These are phyloP conservation scores for Xenopus tropicalis DNA, from an alignment of 2,113 vertebrate genomes.

Conservation along the genomic window UCB_Xtro_10.0 CM004448.2:21441501-21442000, in stretches of 20 bases:
- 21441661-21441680: not conserved
- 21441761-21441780: slow-evolving; percentile 40
- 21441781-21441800: slow-evolving; percentile 9
- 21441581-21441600: slow-evolving; percentile 16
- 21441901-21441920: slow-evolving; percentile 23
- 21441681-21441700: not conserved
- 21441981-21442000: not conserved
- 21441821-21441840: slow-evolving; percentile 9
- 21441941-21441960: slow-evolving; percentile 11
- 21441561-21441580: slow-evolving; percentile 14
- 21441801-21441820: slow-evolving; percentile 21
- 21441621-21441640: not conserved
- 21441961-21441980: not conserved
- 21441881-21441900: not conserved
- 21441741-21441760: slow-evolving; percentile 1
- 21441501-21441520: slow-evolving; percentile 26
- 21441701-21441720: not conserved
- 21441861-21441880: not conserved
- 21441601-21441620: not conserved
- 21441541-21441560: slow-evolving; percentile 28
- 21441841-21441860: slow-evolving; percentile 5
- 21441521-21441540: slow-evolving; percentile 22
- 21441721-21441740: not conserved
- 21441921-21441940: slow-evolving; percentile 11
- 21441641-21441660: not conserved